phyloP scores from a whole-genome alignment of 23 tunicate genomes.

The Ascidia mentula region DNA sequence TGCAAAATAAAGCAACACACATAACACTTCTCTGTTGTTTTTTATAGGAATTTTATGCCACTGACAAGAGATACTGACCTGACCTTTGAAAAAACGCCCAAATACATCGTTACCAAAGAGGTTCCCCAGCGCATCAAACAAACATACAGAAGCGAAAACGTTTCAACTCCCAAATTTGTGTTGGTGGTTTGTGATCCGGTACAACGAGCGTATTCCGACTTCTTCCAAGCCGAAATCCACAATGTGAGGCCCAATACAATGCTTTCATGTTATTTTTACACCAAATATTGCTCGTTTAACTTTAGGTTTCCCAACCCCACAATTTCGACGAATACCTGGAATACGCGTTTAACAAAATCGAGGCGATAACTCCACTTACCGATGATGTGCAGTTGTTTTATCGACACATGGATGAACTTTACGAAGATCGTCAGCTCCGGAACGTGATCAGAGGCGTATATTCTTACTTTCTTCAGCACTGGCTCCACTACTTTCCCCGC shows the following conservation, averaged over 20 bases:
- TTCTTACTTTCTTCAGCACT: background rate
- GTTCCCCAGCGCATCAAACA: background rate
- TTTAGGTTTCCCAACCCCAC: background rate
- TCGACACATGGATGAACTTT: background rate
- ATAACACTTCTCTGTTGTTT: no score
- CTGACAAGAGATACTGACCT: background rate
- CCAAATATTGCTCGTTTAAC: background rate
- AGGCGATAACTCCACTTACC: background rate
- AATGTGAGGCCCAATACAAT: no score
- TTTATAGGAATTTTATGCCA: constrained; percentile 12
- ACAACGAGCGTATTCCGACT: background rate
- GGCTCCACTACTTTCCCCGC: background rate
- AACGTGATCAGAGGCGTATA: background rate
- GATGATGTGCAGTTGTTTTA: background rate
- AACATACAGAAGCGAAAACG: background rate
- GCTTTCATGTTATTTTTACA: no score
- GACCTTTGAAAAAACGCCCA: constrained; percentile 17
- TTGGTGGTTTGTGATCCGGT: background rate
- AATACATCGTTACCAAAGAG: constrained; percentile 4
- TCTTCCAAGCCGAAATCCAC: background rate
- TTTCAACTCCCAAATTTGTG: background rate
- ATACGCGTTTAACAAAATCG: background rate
- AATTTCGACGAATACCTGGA: background rate
- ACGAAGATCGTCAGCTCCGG: background rate
- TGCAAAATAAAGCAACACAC: no score